These are phyloP conservation scores for Samia ricini DNA, from an alignment of 1,140 invertebrate genomes.

Conservation along the genomic window DNA sequence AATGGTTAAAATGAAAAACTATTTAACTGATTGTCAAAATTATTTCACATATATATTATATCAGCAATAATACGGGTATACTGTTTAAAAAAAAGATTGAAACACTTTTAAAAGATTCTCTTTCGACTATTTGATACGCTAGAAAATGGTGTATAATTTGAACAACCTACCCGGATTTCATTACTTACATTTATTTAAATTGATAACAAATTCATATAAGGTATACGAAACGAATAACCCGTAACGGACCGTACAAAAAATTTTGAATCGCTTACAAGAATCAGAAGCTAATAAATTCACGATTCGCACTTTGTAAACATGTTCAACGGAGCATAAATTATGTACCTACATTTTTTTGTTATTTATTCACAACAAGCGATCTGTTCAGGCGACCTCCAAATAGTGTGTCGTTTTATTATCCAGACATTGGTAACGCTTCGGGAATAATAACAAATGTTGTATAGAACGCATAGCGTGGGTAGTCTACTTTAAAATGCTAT, in stretches of 20 bases:
- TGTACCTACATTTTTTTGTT: constrained; percentile 30
- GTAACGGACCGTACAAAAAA: background rate
- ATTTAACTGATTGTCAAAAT: too few relatives aligned
- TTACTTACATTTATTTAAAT: background rate
- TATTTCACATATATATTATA: too few relatives aligned
- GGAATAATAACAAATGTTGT: constrained; percentile 6
- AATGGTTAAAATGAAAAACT: too few relatives aligned
- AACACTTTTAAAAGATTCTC: background rate
- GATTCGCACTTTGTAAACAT: constrained; percentile 10
- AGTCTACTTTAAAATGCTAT: constrained; percentile 12
- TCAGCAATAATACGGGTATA: too few relatives aligned
- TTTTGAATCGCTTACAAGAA: background rate
- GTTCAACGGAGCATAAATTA: constrained; percentile 25
- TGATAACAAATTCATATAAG: background rate
- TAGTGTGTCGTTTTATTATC: constrained; percentile 34
- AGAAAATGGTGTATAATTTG: too few relatives aligned
- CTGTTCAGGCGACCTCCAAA: constrained; percentile 47
- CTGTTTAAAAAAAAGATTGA: too few relatives aligned
- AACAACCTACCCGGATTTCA: background rate
- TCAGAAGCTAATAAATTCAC: background rate
- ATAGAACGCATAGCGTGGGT: constrained; percentile 5
- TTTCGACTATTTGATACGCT: too few relatives aligned
- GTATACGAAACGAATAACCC: background rate
- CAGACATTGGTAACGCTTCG: constrained; percentile 14
- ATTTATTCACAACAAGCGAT: constrained; percentile 60